Base-by-base conservation (phyloP, 2,113 vertebrate genomes). In the Vulpes vulpes region DNA sequence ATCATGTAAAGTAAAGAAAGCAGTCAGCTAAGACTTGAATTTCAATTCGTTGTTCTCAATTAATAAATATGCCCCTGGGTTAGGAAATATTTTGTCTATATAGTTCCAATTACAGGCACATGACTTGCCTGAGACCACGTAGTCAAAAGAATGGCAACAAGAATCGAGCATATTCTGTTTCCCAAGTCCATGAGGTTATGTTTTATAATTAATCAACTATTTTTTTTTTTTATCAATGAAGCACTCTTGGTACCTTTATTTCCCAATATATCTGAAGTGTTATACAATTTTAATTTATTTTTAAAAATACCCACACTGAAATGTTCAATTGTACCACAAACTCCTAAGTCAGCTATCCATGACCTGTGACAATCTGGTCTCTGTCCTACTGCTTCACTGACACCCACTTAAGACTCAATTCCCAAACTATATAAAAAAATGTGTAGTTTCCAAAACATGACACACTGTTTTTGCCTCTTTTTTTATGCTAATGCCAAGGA, bases 1-100 rank as follows among this genome's bases (percentile, higher is more conserved):
- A 87, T 76, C 96, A 94, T 86, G 9, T 64, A 95, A 94, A 86
- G 6, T 9, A 2, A 96, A 94, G 74, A 71, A 96, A 43, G 20
- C 57, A 93, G 83, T 64, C 53, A 71, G 5, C 38, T 85, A 78
- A 57, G 23, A 84, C 55, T 93, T 95, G 94, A 91, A 96, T 82
- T 92, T 85, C 53, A 95, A 91, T 87, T 95, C 9, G n/a, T 84
- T 79, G 5, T 55, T 82, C 67, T 83, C 19, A 51, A 82, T 55
- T 51, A 94, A 79, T 91, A 87, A 94, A 79, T 91, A 87, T 32
- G 32, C 10, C 11, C 5, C 19, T 91, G 19, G 55, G 27, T 92
- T 60, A 88, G 32, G 94, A 94, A 96, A 65, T 74, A 91, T 59
- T 87, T 94, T 92, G 9, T 92, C 49, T 86, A 85, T 32, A 15